A percentile compares a stretch with the other conserved stretches of the same genome.
phyloP scores from a whole-genome alignment of 2,888 invertebrate species.

The Invenusta paracnida region DNA sequence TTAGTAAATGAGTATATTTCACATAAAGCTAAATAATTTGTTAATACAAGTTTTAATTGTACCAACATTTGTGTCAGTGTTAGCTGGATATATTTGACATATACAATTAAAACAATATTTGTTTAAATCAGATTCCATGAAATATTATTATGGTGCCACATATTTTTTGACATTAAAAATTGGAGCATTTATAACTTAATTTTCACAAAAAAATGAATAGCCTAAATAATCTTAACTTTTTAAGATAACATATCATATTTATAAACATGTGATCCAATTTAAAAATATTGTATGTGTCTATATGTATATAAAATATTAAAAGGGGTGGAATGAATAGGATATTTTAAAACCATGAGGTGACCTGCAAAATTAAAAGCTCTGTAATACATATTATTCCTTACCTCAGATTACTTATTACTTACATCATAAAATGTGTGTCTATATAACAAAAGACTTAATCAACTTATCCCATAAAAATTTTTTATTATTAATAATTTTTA shows the following conservation, averaged over 20 bases:
- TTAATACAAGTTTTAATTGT: neutral
- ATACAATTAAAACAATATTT: conserved; percentile 15
- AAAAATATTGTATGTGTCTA: conserved; percentile 18
- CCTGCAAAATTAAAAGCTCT: neutral
- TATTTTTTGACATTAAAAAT: conserved; percentile 16
- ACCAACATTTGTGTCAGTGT: conserved; percentile 7
- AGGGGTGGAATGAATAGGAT: neutral
- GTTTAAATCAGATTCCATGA: conserved; percentile 17
- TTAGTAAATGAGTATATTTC: conserved; percentile 5
- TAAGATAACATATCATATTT: conserved; percentile 8
- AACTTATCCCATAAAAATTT: too few relatives aligned
- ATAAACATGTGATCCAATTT: conserved; percentile 2
- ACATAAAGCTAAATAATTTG: conserved; percentile 9
- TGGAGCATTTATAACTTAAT: neutral
- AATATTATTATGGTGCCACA: neutral
- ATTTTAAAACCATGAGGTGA: neutral
- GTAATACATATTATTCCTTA: neutral
- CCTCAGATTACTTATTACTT: too few relatives aligned
- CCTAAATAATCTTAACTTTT: neutral
- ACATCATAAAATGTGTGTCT: too few relatives aligned
- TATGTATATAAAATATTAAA: conserved; percentile 18
- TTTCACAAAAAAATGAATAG: neutral
- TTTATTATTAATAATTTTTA: too few relatives aligned
- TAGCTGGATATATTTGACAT: conserved; percentile 17
- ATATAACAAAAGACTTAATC: too few relatives aligned